Evolutionary conservation across 2,888 invertebrate species (phyloP).

Genomic region (Lithophane semibrunnea): DNA sequence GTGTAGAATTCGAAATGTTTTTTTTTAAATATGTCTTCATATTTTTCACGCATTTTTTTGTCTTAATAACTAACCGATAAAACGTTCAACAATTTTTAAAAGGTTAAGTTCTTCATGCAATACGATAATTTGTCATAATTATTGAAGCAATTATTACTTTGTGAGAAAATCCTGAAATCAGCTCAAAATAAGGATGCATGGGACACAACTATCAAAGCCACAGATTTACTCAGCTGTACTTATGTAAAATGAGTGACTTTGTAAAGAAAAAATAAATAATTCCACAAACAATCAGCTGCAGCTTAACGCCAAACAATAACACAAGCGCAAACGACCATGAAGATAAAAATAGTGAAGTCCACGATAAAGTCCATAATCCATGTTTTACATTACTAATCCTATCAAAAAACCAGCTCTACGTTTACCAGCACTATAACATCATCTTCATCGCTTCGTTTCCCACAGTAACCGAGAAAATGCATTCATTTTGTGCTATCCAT

Average conservation of each 20-base stretch:
- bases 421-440: constrained; percentile 45
- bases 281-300: constrained; percentile 5
- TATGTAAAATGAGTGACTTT: background rate
- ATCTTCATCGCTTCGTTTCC: constrained; percentile 67
- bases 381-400: constrained; percentile 41
- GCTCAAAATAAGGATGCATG: background rate
- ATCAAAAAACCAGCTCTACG: constrained; percentile 24
- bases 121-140: background rate
- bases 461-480: constrained; percentile 76
- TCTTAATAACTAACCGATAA: background rate
- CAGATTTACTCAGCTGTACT: background rate
- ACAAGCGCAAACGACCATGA: constrained; percentile 22
- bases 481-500: constrained; percentile 79
- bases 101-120: background rate
- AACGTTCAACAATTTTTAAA: background rate
- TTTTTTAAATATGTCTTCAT: constrained; percentile 1
- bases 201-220: accelerated
- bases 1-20: constrained; percentile 11
- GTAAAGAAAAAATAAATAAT: too few relatives aligned
- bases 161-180: background rate
- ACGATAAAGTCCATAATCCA: constrained; percentile 15
- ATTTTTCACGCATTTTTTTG: constrained; percentile 27
- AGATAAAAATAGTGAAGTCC: constrained; percentile 14
- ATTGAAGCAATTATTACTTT: background rate
- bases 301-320: constrained; percentile 5